phyloP scores from a whole-genome alignment of 1,140 invertebrate genomes.

The Muscidifurax raptorellus region DNA sequence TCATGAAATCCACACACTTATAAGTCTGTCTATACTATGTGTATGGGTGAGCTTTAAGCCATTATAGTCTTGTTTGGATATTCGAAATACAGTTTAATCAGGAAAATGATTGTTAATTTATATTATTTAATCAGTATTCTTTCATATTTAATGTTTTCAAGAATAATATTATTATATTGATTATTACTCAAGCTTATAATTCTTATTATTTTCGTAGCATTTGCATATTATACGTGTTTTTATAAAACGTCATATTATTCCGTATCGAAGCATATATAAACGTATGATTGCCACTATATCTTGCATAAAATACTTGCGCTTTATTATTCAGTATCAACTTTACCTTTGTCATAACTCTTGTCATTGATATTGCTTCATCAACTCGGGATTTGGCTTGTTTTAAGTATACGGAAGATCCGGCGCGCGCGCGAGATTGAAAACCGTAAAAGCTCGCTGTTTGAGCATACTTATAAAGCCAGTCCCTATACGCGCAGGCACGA shows the following conservation, averaged over 20 bases:
- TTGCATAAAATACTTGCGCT: not conserved
- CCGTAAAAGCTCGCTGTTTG: not conserved
- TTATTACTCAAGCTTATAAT: too few relatives aligned
- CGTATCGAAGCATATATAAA: not conserved
- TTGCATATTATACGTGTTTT: not conserved
- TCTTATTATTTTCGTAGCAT: not conserved
- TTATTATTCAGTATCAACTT: not conserved
- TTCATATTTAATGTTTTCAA: not conserved
- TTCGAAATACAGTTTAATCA: too few relatives aligned
- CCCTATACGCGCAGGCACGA: too few relatives aligned
- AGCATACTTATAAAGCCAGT: not conserved
- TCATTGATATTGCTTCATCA: not conserved
- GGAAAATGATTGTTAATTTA: not conserved
- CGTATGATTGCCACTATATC: not conserved
- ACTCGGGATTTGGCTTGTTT: not conserved
- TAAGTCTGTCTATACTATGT: not conserved
- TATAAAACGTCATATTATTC: not conserved
- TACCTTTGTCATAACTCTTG: not conserved
- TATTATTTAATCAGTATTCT: not conserved
- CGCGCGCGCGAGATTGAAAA: not conserved
- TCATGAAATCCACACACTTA: slow-evolving; percentile 3
- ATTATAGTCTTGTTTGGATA: too few relatives aligned
- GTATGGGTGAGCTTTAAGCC: not conserved
- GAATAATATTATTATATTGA: not conserved
- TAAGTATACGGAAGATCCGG: slow-evolving; percentile 7